phyloP scores from a whole-genome alignment of 2,888 invertebrate genomes.

The Trichopoda pennipes region DNA sequence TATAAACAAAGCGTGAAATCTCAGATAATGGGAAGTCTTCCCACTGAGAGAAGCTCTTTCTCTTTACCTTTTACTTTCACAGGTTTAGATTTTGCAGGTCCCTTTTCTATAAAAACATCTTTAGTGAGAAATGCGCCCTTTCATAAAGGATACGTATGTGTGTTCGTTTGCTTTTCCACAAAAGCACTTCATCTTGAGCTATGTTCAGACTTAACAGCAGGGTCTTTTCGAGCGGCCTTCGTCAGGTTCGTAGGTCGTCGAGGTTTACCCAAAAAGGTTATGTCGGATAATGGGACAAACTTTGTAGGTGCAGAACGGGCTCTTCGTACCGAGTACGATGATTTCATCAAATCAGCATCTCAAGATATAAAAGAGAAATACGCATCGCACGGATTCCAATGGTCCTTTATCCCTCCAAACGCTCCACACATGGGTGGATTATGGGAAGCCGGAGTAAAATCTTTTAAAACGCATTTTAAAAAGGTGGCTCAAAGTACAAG shows the following conservation, averaged over 20 bases:
- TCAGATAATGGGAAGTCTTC: neutral
- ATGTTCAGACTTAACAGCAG: neutral
- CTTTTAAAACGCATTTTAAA: no score
- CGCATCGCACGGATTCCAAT: no score
- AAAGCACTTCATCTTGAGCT: neutral
- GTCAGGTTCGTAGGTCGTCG: neutral
- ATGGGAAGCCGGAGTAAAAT: no score
- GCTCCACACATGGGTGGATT: neutral
- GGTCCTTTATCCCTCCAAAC: no score
- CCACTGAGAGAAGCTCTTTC: neutral
- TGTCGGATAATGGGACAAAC: neutral
- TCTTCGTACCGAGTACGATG: neutral
- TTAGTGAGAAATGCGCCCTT: no score
- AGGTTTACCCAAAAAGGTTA: neutral
- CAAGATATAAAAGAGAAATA: no score
- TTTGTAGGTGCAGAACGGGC: neutral
- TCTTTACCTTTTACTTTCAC: neutral
- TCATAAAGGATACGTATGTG: no score
- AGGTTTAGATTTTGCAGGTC: neutral
- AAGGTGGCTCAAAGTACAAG: no score
- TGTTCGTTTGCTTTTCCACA: no score
- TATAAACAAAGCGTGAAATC: neutral
- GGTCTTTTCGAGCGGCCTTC: neutral
- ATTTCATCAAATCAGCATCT: no score
- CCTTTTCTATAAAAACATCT: neutral